phyloP scores from a whole-genome alignment of 2,888 invertebrate species.

The Lasiommata megera region DNA sequence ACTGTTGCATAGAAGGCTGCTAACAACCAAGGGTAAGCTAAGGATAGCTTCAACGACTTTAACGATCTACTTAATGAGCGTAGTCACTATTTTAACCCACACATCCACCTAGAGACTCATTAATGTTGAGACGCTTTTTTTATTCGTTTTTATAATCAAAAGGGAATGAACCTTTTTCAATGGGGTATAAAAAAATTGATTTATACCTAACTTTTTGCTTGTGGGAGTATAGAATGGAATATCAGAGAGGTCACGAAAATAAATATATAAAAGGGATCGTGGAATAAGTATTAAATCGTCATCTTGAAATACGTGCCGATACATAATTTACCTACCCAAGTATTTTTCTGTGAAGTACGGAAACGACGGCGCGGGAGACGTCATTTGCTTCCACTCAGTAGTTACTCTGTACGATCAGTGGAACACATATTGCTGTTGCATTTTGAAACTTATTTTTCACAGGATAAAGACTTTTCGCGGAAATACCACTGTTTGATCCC shows the following conservation, averaged over 20 bases:
- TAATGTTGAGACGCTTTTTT: conserved; percentile 28
- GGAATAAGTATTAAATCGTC: conserved; percentile 9
- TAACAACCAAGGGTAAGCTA: conserved; percentile 33
- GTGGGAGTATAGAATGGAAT: background rate
- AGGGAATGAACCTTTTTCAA: conserved; percentile 16
- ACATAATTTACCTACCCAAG: conserved; percentile 66
- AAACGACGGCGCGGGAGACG: conserved; percentile 39
- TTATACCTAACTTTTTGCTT: background rate
- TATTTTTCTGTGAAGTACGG: conserved; percentile 45
- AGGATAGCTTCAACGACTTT: conserved; percentile 33
- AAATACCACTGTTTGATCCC: conserved; percentile 34
- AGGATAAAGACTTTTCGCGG: background rate
- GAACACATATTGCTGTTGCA: background rate
- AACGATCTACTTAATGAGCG: conserved; percentile 38
- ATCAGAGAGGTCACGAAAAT: background rate
- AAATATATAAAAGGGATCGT: conserved; percentile 1
- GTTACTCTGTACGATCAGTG: conserved; percentile 42
- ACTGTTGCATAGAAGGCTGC: conserved; percentile 26
- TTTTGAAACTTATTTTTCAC: conserved; percentile 16
- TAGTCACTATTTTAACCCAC: conserved; percentile 32
- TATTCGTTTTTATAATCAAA: conserved; percentile 30
- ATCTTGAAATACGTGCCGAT: conserved; percentile 43
- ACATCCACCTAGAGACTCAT: conserved; percentile 30
- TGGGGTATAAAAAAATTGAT: conserved; percentile 12
- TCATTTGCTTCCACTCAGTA: conserved; percentile 72